Conservation (phyloP, 2,888 invertebrate genomes). For the Archips xylosteana region DNA sequence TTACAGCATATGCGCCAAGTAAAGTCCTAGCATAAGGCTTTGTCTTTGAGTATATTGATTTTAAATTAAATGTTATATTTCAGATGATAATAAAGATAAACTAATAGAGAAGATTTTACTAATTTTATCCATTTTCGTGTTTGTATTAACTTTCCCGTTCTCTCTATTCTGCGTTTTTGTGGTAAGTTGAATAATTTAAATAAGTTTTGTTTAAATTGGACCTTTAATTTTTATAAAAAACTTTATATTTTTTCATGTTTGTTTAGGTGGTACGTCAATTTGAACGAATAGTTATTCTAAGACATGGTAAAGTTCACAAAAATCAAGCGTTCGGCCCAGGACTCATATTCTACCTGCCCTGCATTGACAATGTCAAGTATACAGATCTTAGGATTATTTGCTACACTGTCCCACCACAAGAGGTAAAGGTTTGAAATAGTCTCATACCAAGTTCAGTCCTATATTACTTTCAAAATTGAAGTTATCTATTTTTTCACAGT, state of each 20-base stretch:
- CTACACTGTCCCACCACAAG: constrained; percentile 97
- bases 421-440: constrained; percentile 82
- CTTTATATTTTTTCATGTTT: not conserved
- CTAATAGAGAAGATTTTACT: constrained; percentile 57
- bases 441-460: not conserved
- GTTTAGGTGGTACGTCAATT: constrained; percentile 90
- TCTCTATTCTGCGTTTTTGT: constrained; percentile 58
- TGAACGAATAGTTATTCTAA: constrained; percentile 93
- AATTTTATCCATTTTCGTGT: constrained; percentile 54
- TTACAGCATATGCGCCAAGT: too few species aligned
- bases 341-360: constrained; percentile 95
- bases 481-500: constrained; percentile 51
- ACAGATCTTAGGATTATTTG: constrained; percentile 95
- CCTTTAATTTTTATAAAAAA: not conserved
- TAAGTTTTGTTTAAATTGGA: not conserved
- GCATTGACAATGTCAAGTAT: constrained; percentile 93
- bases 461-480: not conserved
- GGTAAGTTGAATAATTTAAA: constrained; percentile 52
- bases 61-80: constrained; percentile 40
- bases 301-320: constrained; percentile 89
- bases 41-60: not conserved
- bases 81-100: constrained; percentile 49
- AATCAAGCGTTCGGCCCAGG: constrained; percentile 91
- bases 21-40: not conserved
- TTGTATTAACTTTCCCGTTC: constrained; percentile 59